Conservation (phyloP, 2,797 vertebrate genomes). For the Numenius phaeopus region DNA sequence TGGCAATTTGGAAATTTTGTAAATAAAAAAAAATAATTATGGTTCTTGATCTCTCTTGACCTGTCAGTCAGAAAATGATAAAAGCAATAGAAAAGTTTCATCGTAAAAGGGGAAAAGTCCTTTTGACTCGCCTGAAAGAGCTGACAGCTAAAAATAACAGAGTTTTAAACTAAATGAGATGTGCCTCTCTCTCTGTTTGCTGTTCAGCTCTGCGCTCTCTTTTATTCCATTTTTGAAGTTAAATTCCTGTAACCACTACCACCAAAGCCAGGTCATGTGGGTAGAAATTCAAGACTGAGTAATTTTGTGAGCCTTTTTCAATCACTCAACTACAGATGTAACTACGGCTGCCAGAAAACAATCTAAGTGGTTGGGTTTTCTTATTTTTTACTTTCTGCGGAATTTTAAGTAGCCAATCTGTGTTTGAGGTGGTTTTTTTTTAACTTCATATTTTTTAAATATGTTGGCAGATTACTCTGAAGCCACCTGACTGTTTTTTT, state of each 20-base stretch:
- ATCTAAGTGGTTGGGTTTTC: neutral
- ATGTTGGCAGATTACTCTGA: slow-evolving; percentile 12
- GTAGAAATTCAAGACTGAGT: neutral
- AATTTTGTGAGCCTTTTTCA: slow-evolving; percentile 11
- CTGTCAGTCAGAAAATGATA: neutral
- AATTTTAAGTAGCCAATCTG: neutral
- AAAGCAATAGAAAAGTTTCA: neutral
- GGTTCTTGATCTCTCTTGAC: neutral
- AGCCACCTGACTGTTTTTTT: neutral
- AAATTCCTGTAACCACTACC: slow-evolving; percentile 9
- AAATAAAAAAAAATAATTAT: neutral
- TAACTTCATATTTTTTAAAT: neutral
- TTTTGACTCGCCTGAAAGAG: neutral
- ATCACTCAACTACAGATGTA: neutral
- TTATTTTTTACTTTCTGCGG: neutral
- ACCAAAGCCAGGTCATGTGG: neutral
- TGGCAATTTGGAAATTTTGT: neutral
- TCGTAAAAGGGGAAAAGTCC: neutral
- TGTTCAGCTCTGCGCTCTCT: neutral
- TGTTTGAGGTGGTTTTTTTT: neutral
- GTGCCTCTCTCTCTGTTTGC: neutral
- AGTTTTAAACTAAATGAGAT: neutral
- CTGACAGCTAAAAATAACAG: neutral
- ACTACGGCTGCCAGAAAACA: neutral
- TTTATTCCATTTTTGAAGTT: neutral